A percentile compares a stretch with the other conserved stretches of the same genome.
Conservation (phyloP, 2,888 invertebrate species). For the Ethmia dodecea region DNA sequence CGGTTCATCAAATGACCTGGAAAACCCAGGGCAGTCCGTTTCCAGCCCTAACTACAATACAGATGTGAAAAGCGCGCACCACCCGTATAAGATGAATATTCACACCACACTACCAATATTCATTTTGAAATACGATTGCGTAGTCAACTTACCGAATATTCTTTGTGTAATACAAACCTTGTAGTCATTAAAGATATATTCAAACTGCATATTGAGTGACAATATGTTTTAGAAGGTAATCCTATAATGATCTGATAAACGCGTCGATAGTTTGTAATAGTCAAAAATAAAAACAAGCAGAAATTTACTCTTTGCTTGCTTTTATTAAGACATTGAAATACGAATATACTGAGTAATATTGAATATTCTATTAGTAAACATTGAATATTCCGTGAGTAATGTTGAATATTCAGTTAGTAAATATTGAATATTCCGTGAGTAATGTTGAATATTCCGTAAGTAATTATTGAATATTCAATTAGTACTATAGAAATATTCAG, state of each 20-base stretch:
- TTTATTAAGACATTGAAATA: slow-evolving; percentile 33
- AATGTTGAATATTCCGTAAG: slow-evolving; percentile 20
- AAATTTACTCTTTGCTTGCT: slow-evolving; percentile 41
- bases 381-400: slow-evolving; percentile 1
- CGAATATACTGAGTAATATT: slow-evolving; percentile 5
- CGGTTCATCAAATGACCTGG: neutral
- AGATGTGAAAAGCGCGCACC: slow-evolving; percentile 30
- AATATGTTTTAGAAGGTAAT: too few relatives aligned
- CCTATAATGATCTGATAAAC: too few relatives aligned
- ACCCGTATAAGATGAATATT: slow-evolving; percentile 23
- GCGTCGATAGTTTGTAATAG: too few relatives aligned
- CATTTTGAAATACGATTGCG: slow-evolving; percentile 6
- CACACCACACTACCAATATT: slow-evolving; percentile 23
- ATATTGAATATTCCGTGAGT: neutral
- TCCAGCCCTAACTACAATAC: slow-evolving; percentile 31
- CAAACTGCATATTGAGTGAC: too few relatives aligned
- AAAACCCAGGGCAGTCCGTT: slow-evolving; percentile 16
- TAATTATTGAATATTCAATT: neutral
- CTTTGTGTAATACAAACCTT: neutral
- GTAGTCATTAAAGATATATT: too few relatives aligned
- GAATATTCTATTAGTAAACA: slow-evolving; percentile 3
- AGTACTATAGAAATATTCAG: slow-evolving; percentile 28
- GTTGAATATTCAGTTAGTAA: slow-evolving; percentile 2
- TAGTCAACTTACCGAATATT: neutral
- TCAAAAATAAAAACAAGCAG: slow-evolving; percentile 48